A percentile compares a stretch with the other conserved stretches of the same genome.
These are phyloP conservation scores for Trichonephila clavipes DNA, from an alignment of 1,140 invertebrate genomes.

Conservation along the genomic window DNA sequence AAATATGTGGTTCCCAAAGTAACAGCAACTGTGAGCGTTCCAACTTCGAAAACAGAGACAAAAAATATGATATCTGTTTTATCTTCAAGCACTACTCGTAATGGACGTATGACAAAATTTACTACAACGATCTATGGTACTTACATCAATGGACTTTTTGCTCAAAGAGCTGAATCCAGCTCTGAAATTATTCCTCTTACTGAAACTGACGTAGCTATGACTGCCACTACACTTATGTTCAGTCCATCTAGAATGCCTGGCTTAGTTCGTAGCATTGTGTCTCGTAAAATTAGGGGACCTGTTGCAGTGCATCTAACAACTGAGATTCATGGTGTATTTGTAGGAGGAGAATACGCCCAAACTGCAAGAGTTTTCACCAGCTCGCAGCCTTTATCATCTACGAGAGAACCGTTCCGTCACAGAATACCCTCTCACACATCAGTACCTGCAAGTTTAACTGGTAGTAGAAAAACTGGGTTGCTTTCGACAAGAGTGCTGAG, in stretches of 20 bases:
- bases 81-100: constrained; percentile 79
- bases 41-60: constrained; percentile 37
- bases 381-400: constrained; percentile 63
- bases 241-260: constrained; percentile 54
- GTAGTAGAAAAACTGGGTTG: constrained; percentile 79
- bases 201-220: background rate
- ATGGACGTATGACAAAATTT: constrained; percentile 79
- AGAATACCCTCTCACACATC: constrained; percentile 11
- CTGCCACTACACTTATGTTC: constrained; percentile 11
- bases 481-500: constrained; percentile 79
- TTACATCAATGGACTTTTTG: constrained; percentile 81
- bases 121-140: constrained; percentile 81
- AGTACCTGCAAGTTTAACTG: background rate
- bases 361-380: constrained; percentile 81
- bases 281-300: constrained; percentile 81
- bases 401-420: constrained; percentile 48
- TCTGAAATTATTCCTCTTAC: constrained; percentile 70
- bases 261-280: constrained; percentile 86
- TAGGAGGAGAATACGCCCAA: constrained; percentile 93
- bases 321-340: constrained; percentile 91
- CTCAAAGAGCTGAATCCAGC: constrained; percentile 82
- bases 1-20: constrained; percentile 18
- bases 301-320: constrained; percentile 84
- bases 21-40: constrained; percentile 24
- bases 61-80: constrained; percentile 80